Conservation (phyloP, 2,113 vertebrate species). For the Microcebus griseorufus region DNA sequence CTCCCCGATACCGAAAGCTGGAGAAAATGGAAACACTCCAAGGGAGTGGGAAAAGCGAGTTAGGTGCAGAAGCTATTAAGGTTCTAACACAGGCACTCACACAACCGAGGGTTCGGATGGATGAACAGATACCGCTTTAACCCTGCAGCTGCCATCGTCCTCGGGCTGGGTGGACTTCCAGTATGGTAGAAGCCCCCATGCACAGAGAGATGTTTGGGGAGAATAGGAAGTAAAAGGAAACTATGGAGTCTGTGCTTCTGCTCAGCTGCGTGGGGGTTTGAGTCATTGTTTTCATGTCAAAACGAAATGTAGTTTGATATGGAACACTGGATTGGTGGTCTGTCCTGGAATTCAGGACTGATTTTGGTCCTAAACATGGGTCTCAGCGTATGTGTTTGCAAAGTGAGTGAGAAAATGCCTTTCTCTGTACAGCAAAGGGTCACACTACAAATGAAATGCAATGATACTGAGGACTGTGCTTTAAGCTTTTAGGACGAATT, state of each 20-base stretch:
- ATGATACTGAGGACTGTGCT: not conserved
- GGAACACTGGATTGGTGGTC: not conserved
- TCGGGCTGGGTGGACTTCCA: not conserved
- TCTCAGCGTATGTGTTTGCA: not conserved
- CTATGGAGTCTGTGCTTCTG: not conserved
- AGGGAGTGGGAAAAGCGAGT: constrained; percentile 11
- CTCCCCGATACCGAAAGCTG: constrained; percentile 10
- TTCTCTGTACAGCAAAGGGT: not conserved
- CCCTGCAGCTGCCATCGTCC: not conserved
- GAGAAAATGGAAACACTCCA: constrained; percentile 62
- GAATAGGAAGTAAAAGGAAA: not conserved
- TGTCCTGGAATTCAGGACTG: not conserved
- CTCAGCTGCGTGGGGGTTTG: not conserved
- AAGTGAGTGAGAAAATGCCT: not conserved
- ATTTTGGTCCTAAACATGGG: not conserved
- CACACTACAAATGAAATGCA: not conserved
- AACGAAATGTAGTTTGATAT: not conserved
- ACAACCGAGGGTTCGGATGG: not conserved
- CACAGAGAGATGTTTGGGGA: not conserved
- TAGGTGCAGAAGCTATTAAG: not conserved
- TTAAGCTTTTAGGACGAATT: not conserved
- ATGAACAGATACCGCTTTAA: not conserved
- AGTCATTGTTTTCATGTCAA: not conserved
- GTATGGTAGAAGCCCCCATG: not conserved
- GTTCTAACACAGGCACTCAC: not conserved